Evolutionary conservation across 2,888 invertebrate species (phyloP), one percentile per base, ranked within the genome.

Genomic region (Nomada goodeniana): DNA sequence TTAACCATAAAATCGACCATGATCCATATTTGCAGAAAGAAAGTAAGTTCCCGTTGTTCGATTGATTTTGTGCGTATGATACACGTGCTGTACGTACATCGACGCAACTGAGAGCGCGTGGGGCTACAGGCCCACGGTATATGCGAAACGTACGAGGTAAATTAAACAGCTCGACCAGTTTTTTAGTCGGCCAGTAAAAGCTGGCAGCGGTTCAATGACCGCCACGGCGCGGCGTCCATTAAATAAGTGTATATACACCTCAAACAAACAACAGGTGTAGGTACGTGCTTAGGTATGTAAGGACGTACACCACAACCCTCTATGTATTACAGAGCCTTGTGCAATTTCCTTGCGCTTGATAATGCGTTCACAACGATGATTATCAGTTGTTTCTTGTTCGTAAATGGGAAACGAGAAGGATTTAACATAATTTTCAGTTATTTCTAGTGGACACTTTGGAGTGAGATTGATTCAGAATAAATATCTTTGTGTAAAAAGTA

Each of bases 31-130:
- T 4, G 29, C 20, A 29, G 52, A 47, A 47, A 13, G 15, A 15
- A 20, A 57, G 55, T 20, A 57, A 57, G 26, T 47, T 57, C 26
- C 23, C 42, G 52, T n/a, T 20, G 36, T 42, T 9, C 52, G 47
- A 60, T 65, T 61, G 67, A 44, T 82, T 63, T 67, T 50, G 50
- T 57, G 42, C 26, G 61, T 29, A 52, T 42, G 55, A 77, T 36
- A 55, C 70, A 63, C 68, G 57, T 52, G 74, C 65, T 53, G 64
- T 29, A 52, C 61, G 26, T 61, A 67, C 65, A 87, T 87, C 85
- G 84, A 80, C 82, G 71, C 79, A 87, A 85, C 82, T 82, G 82
- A 80, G 59, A 36, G 76, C 69, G 74, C 82, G 65, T 73, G 57
- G 71, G 73, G 42, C 15, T 29, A 9, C 52, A 18, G 26, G 59